Base-by-base conservation (phyloP, 64 coral and sea anemone genomes). In the Actinia tenebrosa region DNA sequence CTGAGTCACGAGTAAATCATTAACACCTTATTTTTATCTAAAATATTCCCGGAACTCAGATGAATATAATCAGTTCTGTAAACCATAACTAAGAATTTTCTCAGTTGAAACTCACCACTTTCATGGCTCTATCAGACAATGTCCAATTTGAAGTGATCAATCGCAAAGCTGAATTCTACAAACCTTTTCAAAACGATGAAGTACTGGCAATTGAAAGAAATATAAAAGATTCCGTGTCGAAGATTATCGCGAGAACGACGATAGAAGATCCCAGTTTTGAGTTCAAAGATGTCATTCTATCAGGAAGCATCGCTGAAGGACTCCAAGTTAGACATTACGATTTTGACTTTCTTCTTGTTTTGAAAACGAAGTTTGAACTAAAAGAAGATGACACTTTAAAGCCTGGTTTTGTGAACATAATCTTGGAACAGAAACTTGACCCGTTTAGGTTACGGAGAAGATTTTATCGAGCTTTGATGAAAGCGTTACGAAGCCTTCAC, bases 331-430 rank as follows among this genome's bases (percentile, higher is more conserved):
- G 52, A 45, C 43, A 81, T 22, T n/a, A 81, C 52, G 79, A 81
- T n/a, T 81, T 47, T 30, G 79, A 81, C 79, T 81, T 47, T 22
- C 79, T 81, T 47, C 79, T 81, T 81, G 52, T 81, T 22, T 54
- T 81, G 43, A 81, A 81, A 45, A 3, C 52, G 5, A 45, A 45
- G 8, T 81, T 81, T 37, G 23, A 54, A 47, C 42, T 81, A 18
- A 47, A 10, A 45, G 79, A 81, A 54, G 43, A 45, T 18, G 79
- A 81, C 10, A 30, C 45, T 81, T 45, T 81, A 45, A 14, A 15
- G 4, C 79, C 79, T 47, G 79, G 79, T 5, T 81, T 81, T 81
- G 79, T 81, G 43, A n/a, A 54, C 44, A 81, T 81, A 9, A 45
- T 44, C 22, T 54, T 37, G 3, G 79, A 81, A 22, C 5, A 81